Conservation (phyloP, 2,888 invertebrate genomes). For the Cerceris ruficornis region DNA sequence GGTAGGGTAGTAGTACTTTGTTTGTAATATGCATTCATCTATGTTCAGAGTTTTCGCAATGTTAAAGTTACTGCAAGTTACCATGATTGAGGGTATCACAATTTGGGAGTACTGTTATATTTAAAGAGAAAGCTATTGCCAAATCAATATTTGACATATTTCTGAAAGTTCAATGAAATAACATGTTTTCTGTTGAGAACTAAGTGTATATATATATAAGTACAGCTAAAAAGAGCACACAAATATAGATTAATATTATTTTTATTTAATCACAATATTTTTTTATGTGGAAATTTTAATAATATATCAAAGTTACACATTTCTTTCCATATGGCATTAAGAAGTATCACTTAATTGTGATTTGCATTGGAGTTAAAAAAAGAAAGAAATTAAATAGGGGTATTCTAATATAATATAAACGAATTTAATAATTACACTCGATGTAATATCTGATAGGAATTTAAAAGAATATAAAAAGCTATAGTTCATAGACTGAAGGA, state of each 20-base stretch:
- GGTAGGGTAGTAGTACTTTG: slow-evolving; percentile 23
- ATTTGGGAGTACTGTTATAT: background rate
- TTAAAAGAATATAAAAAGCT: slow-evolving; percentile 20
- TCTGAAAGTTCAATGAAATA: background rate
- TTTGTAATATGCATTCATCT: slow-evolving; percentile 13
- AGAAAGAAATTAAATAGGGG: slow-evolving; percentile 12
- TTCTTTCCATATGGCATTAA: slow-evolving; percentile 4
- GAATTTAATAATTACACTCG: slow-evolving; percentile 48
- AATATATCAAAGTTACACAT: slow-evolving; percentile 25
- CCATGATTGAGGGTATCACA: slow-evolving; percentile 14
- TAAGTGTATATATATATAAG: background rate
- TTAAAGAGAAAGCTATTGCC: slow-evolving; percentile 21
- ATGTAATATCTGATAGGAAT: slow-evolving; percentile 14
- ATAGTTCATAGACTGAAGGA: slow-evolving; percentile 10
- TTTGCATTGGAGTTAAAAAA: slow-evolving; percentile 7
- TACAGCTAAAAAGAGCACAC: slow-evolving; percentile 10
- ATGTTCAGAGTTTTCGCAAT: slow-evolving; percentile 28
- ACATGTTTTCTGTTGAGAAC: no score
- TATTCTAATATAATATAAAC: slow-evolving; percentile 36
- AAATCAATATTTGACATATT: slow-evolving; percentile 10
- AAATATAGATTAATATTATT: slow-evolving; percentile 24
- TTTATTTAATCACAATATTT: slow-evolving; percentile 35
- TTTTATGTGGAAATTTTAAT: slow-evolving; percentile 27
- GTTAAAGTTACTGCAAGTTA: slow-evolving; percentile 23
- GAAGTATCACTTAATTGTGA: slow-evolving; percentile 8